These are phyloP conservation scores for Lycocorax pyrrhopterus DNA, from an alignment of 2,113 vertebrate species.

Conservation along the genomic window DNA sequence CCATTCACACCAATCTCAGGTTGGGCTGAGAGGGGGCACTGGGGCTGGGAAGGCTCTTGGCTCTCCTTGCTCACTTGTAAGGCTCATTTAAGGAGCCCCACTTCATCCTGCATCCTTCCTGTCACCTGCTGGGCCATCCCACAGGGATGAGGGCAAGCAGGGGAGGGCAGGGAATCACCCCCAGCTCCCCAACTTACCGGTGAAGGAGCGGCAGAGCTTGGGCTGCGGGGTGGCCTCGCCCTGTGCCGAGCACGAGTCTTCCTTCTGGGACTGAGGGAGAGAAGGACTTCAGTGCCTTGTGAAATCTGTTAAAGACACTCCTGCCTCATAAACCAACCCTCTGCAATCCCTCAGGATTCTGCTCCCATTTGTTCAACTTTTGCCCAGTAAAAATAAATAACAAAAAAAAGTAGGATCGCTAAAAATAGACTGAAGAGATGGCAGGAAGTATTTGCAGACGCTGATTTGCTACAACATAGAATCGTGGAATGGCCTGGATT, in stretches of 20 bases:
- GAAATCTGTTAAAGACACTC: not conserved
- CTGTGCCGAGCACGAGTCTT: not conserved
- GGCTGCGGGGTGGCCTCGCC: not conserved
- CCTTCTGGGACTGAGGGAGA: constrained; percentile 41
- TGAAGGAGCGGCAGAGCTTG: constrained; percentile 47
- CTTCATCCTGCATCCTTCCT: not conserved
- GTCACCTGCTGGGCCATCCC: not conserved
- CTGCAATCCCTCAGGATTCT: not conserved
- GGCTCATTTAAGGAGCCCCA: not conserved
- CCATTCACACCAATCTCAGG: not conserved
- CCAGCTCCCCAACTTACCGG: constrained; percentile 3
- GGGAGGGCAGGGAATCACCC: not conserved
- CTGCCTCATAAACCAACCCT: not conserved
- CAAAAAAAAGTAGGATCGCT: not conserved
- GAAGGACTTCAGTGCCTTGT: not conserved
- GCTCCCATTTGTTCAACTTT: not conserved
- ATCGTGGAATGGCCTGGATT: not conserved
- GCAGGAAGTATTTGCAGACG: not conserved
- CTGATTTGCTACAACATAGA: not conserved
- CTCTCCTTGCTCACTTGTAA: not conserved
- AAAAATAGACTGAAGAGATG: not conserved
- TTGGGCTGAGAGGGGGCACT: not conserved
- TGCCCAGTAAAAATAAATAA: not conserved
- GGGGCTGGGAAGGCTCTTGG: accelerated
- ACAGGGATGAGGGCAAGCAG: accelerated